Percentiles rank a stretch among this genome's conserved stretches.
Conservation (phyloP, 2,797 vertebrate genomes). For the Distichodus sexfasciatus region DNA sequence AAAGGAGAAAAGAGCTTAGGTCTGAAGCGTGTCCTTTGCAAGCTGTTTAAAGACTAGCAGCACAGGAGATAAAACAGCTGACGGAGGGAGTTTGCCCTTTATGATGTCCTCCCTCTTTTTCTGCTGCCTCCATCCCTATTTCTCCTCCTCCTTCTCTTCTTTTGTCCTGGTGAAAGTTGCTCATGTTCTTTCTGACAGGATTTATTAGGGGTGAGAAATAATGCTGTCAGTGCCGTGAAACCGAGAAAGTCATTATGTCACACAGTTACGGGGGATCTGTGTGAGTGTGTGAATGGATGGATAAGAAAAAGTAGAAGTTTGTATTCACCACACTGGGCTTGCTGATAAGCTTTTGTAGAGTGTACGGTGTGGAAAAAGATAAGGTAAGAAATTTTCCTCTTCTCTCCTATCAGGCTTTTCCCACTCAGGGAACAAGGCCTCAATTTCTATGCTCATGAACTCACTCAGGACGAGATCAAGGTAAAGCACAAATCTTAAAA, state of each 20-base stretch:
- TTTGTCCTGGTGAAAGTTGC: conserved; percentile 25
- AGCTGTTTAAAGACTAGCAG: conserved; percentile 17
- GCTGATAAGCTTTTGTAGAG: too few species aligned
- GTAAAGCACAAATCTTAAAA: conserved; percentile 66
- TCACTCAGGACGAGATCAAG: conserved; percentile 98
- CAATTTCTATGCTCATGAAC: conserved; percentile 97
- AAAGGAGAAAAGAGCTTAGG: conserved; percentile 1
- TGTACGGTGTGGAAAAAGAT: too few species aligned
- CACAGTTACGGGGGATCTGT: not conserved
- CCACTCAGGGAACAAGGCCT: conserved; percentile 97
- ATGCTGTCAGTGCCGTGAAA: conserved; percentile 6
- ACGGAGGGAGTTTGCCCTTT: conserved; percentile 2
- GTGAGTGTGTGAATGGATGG: not conserved
- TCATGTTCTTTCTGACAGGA: not conserved
- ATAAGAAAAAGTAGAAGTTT: not conserved
- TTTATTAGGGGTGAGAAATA: conserved; percentile 18
- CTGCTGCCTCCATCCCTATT: not conserved
- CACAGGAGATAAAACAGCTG: conserved; percentile 8
- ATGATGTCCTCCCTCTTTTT: not conserved
- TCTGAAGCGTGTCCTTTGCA: conserved; percentile 6
- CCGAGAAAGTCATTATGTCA: conserved; percentile 13
- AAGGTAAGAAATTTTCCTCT: not conserved
- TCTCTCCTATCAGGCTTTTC: conserved; percentile 83
- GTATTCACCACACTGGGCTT: not conserved
- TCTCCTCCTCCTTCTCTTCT: not conserved